A percentile compares a stretch with the other conserved stretches of the same genome.
phyloP scores from a whole-genome alignment of 2,113 vertebrate species.

The human region GRCh38 chr12:124011001-124011500 shows the following conservation, averaged over 20 bases:
- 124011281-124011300: not conserved
- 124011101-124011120: not conserved
- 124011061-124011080: not conserved
- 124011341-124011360: slow-evolving; percentile 32
- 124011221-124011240: not conserved
- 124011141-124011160: not conserved
- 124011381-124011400: slow-evolving; percentile 16
- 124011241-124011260: not conserved
- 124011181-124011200: not conserved
- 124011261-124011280: not conserved
- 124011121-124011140: not conserved
- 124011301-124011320: not conserved
- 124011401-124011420: not conserved
- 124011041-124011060: not conserved
- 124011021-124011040: not conserved
- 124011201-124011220: not conserved
- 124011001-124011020: not conserved
- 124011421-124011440: slow-evolving; percentile 32
- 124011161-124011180: not conserved
- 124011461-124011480: not conserved
- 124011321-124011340: not conserved
- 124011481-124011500: not conserved
- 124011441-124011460: not conserved
- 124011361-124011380: slow-evolving; percentile 68
- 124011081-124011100: accelerated